A percentile compares a stretch with the other conserved stretches of the same genome.
Conservation (phyloP, 2,888 invertebrate genomes). For the Spialia ferax region DNA sequence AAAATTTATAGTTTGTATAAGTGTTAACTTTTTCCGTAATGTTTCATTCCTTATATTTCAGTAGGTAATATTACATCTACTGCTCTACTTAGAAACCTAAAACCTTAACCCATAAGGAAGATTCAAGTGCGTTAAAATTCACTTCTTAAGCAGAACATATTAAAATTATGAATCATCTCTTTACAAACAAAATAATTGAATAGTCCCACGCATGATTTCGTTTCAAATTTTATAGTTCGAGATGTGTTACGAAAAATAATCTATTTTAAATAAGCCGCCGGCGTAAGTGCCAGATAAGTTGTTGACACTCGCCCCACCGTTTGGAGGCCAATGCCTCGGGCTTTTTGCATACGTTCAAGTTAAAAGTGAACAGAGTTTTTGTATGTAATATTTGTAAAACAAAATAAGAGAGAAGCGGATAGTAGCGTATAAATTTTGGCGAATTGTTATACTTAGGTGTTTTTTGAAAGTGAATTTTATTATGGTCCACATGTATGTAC, state of each 20-base stretch:
- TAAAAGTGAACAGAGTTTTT: not conserved
- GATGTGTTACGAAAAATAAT: conserved; percentile 55
- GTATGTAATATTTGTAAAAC: not conserved
- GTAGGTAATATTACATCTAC: no score
- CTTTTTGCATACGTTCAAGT: conserved; percentile 40
- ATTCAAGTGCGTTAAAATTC: no score
- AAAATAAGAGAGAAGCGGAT: not conserved
- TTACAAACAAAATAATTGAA: conserved; percentile 19
- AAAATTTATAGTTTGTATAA: no score
- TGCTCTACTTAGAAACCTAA: no score
- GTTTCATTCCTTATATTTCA: no score
- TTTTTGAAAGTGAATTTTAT: no score
- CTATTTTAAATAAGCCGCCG: conserved; percentile 48
- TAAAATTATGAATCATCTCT: not conserved
- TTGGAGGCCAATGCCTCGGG: conserved; percentile 65
- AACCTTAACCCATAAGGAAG: no score
- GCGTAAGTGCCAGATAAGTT: conserved; percentile 59
- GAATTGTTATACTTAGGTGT: no score
- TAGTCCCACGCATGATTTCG: conserved; percentile 17
- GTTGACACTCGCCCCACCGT: conserved; percentile 55
- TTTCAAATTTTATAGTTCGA: conserved; percentile 22
- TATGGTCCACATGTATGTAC: no score
- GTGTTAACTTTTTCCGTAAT: no score
- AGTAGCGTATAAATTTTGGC: no score
- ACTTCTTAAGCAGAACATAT: no score